Evolutionary conservation across 2,888 invertebrate genomes (phyloP), one percentile per base, ranked within the genome.

Genomic region (Tinea pellionella): DNA sequence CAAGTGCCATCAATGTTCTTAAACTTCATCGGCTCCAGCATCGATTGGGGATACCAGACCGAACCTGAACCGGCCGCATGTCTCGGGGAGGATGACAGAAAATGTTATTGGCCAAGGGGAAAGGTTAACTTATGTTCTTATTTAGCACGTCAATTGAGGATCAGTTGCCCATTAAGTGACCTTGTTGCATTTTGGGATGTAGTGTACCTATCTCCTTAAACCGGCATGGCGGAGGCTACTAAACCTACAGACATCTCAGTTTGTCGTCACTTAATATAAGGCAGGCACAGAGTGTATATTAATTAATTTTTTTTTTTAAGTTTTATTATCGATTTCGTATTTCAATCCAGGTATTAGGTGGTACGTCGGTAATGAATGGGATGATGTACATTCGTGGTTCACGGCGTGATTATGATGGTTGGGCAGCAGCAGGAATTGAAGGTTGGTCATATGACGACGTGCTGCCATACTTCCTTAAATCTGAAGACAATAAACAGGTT

Each of bases 371-470:
- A 0, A 90, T 97, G 87, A 98, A 98, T 78, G 97, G 97, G 18
- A 98, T 98, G 97, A 96, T 95, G 91, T 97, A 97, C 78, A 94
- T 97, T 65, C 89, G 97, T 24, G 97, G 97, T 0, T 92, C 96
- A 61, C 90, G 93, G 19, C 91, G 91, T 63, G 97, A 97, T 80
- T 97, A 92, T 79, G 95, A 97, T 73, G 89, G 90, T 63, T 97
- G 97, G 97, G 94, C 94, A 0, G 91, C 90, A 0, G 88, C 92
- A 62, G 97, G 97, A 8, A 96, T 95, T 76, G 90, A 92, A 11
- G 96, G 96, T 59, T 97, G 97, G 97, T 90, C 92, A 29, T 97
- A 94, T 80, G 91, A 94, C 56, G 95, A 97, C 47, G 94, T 97
- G 2, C 87, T 97, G 63, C 97, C 97, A 0, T 97, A 93, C 81